Base-by-base conservation (phyloP, 2,888 invertebrate genomes). In the Portevinia maculata region DNA sequence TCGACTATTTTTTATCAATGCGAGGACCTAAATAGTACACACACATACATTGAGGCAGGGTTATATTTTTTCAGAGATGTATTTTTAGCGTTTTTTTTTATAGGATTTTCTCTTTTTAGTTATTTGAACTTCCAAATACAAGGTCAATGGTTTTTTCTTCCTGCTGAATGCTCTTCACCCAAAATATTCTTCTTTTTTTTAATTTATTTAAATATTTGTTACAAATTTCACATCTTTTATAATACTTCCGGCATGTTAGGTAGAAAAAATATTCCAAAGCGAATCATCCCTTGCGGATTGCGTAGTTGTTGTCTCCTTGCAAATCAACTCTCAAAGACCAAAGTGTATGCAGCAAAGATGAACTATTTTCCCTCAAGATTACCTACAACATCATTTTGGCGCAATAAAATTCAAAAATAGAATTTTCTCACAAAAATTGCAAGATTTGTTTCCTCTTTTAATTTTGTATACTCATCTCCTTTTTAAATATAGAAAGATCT, bases 361-460 rank as follows among this genome's bases (percentile, higher is more conserved):
- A n/a, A n/a, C n/a, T n/a, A n/a, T n/a, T n/a, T n/a, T n/a, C n/a
- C n/a, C n/a, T n/a, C n/a, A n/a, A n/a, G n/a, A n/a, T n/a, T n/a
- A n/a, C n/a, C n/a, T n/a, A n/a, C n/a, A n/a, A n/a, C n/a, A n/a
- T n/a, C n/a, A n/a, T 73, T 52, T 55, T 64, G 64, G 48, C 55
- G 73, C 46, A 13, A 5, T 34, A 32, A 11, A 32, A 37, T 32
- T 55, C 53, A 62, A 52, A 79, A 79, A 79, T 79, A 79, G 79
- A 79, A 59, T 13, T 46, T 55, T 32, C 9, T 15, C 53, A 37
- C 19, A 24, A 64, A 48, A 32, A 13, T 39, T 7, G 39, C 39
- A 39, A 13, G 13, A 15, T 39, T 39, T 13, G n/a, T n/a, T n/a
- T n/a, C n/a, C n/a, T 39, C 4, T 39, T 13, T 39, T 7, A 39